Evolutionary conservation across 2,888 invertebrate species (phyloP).

Genomic region (Erebia palarica): DNA sequence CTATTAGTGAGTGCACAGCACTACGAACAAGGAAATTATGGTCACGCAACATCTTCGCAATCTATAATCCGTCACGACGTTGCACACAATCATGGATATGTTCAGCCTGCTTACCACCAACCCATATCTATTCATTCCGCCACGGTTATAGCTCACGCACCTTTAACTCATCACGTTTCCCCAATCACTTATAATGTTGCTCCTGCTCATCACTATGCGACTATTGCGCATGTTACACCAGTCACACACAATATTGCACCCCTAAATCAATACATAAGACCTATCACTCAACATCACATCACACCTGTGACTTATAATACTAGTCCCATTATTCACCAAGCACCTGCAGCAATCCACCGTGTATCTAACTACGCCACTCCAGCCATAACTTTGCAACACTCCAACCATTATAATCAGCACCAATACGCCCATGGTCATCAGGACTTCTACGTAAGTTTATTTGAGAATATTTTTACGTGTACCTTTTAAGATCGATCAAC

Average conservation of each 20-base stretch:
- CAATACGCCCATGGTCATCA: conserved; percentile 48
- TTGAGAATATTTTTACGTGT: no score
- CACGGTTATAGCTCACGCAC: conserved; percentile 11
- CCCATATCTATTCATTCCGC: conserved; percentile 18
- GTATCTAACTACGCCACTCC: conserved; percentile 37
- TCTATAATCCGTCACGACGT: conserved; percentile 41
- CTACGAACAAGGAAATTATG: conserved; percentile 42
- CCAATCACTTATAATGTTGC: conserved; percentile 12
- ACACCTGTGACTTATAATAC: conserved; percentile 42
- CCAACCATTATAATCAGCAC: conserved; percentile 43
- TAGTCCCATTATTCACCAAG: conserved; percentile 36
- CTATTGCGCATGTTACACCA: conserved; percentile 18
- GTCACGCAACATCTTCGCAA: conserved; percentile 43
- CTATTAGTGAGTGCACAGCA: conserved; percentile 49
- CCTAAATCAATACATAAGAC: conserved; percentile 12
- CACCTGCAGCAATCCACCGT: conserved; percentile 39
- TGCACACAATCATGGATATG: conserved; percentile 35
- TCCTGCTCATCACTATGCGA: conserved; percentile 2
- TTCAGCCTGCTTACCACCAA: conserved; percentile 34
- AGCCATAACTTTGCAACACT: conserved; percentile 18
- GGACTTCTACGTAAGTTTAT: conserved; percentile 56
- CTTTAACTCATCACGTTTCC: conserved; percentile 18
- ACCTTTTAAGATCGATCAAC: no score
- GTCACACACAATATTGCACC: conserved; percentile 12
- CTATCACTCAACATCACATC: conserved; percentile 43